A percentile compares a stretch with the other conserved stretches of the same genome.
phyloP scores from a whole-genome alignment of 2,113 vertebrate species.

The Corythornis cristatus region DNA sequence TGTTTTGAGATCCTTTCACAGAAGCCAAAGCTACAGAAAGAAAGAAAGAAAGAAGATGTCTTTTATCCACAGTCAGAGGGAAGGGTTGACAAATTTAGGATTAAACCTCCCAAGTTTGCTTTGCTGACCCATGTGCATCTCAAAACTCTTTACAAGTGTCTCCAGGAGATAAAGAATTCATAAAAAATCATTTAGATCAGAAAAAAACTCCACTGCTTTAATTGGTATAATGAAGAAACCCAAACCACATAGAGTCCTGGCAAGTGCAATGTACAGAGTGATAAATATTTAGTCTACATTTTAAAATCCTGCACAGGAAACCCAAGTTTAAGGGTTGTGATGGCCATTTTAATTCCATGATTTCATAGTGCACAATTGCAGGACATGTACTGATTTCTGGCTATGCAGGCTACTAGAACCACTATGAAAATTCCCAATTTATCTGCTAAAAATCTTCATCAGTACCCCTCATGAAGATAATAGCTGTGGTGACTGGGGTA shows the following conservation, averaged over 20 bases:
- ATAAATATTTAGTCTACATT: background rate
- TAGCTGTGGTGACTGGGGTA: background rate
- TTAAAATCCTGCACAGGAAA: background rate
- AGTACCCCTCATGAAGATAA: background rate
- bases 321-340: background rate
- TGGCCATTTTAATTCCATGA: background rate
- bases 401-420: background rate
- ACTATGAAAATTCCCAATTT: background rate
- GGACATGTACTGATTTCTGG: background rate
- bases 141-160: background rate
- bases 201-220: background rate
- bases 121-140: background rate
- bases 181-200: background rate
- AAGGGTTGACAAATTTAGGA: background rate
- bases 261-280: background rate
- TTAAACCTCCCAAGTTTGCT: background rate
- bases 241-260: background rate
- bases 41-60: background rate
- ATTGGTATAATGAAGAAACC: background rate
- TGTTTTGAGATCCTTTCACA: conserved; percentile 1
- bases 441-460: background rate
- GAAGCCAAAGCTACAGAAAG: background rate
- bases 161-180: background rate
- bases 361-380: background rate
- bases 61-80: background rate